Base-by-base conservation (phyloP, 2,888 invertebrate genomes). In the Habrosyne pyritoides region DNA sequence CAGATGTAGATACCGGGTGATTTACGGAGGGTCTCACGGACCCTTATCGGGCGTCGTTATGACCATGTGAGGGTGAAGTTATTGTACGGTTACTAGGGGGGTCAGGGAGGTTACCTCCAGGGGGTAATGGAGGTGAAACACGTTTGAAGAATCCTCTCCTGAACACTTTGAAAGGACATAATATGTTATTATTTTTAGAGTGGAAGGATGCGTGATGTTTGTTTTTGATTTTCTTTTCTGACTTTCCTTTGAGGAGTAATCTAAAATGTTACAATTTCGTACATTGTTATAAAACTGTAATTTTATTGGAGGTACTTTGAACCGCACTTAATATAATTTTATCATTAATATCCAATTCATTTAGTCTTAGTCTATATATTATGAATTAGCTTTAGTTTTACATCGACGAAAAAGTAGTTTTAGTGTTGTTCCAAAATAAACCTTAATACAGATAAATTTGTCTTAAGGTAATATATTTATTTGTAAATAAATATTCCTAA, bases 51-150 rank as follows among this genome's bases (percentile, higher is more conserved):
- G 84, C 77, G 87, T 87, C 90, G 91, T 91, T 91, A 91, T 92
- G 92, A 92, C 92, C 92, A 92, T 92, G 91, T 92, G 91, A 92
- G 91, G 90, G 90, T 82, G 88, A 81, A 84, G 87, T 84, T 87
- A 87, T 86, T 85, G 86, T 86, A 79, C 81, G 75, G 77, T 71
- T 73, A 73, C 70, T 62, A 73, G 77, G 79, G 78, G 74, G 72
- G 69, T 61, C 68, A 69, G 77, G 72, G 71, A 72, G 64, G 64
- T 58, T 61, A 60, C 67, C 69, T 68, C 33, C 63, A 66, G 58
- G 64, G 73, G 69, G 42, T 76, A 69, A 81, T 73, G 77, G 78
- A 77, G 81, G 81, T 77, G 77, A 72, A 73, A 42, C 42, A 42
- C 79, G 78, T 76, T 82, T 79, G 78, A 80, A 80, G 78, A 74